Conservation (phyloP, 2,797 vertebrate species). For the Dendrocincla tyrannina region DNA sequence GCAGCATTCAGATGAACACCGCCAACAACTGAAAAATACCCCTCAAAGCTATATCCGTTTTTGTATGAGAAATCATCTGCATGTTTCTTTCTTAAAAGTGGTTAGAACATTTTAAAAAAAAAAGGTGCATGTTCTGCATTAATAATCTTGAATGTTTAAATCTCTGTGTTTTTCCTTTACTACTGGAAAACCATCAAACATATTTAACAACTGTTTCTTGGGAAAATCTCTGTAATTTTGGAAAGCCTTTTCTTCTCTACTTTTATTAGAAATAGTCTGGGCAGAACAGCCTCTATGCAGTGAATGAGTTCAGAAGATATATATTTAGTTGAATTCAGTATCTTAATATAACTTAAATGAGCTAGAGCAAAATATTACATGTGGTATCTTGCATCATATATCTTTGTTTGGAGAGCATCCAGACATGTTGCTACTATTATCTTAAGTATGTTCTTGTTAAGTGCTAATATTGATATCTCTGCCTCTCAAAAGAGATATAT, state of each 20-base stretch:
- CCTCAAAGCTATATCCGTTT: not conserved
- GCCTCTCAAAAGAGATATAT: constrained; percentile 27
- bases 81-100: not conserved
- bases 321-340: not conserved
- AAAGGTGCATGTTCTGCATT: not conserved
- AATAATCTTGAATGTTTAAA: not conserved
- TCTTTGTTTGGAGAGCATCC: constrained; percentile 37
- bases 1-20: not conserved
- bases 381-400: not conserved
- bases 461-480: constrained; percentile 38
- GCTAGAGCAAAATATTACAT: not conserved
- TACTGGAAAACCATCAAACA: not conserved
- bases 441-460: constrained; percentile 37
- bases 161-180: not conserved
- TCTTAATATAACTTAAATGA: not conserved
- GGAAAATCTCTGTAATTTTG: not conserved
- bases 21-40: not conserved
- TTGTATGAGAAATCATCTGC: not conserved
- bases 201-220: not conserved
- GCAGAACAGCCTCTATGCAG: not conserved
- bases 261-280: not conserved
- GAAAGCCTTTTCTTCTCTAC: not conserved
- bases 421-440: constrained; percentile 32
- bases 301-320: not conserved
- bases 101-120: not conserved